phyloP scores from a whole-genome alignment of 2,888 invertebrate genomes.

The Gisinianus flammeolus region DNA sequence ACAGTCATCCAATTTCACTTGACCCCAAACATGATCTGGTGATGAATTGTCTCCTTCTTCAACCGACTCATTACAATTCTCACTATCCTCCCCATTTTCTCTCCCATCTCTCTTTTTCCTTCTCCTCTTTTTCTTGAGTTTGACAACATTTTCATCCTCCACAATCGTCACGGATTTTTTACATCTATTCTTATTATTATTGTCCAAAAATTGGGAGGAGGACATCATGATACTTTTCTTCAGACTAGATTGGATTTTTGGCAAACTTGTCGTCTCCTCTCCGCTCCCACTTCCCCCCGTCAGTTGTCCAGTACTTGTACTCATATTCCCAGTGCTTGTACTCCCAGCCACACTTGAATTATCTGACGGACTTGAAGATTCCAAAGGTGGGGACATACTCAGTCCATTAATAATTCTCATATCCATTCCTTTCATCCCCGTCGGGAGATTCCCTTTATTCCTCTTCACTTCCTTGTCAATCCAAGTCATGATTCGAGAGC shows the following conservation, averaged over 20 bases:
- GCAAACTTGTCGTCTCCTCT: conserved; percentile 7
- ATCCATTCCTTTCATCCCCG: conserved; percentile 40
- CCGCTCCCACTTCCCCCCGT: conserved; percentile 1
- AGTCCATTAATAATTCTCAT: conserved; percentile 30
- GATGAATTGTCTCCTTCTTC: not conserved
- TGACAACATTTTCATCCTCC: conserved; percentile 22
- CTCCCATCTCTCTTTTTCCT: conserved; percentile 5
- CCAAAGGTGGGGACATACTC: conserved; percentile 6
- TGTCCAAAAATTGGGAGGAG: not conserved
- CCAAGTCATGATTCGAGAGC: conserved; percentile 56
- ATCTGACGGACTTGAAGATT: conserved; percentile 9
- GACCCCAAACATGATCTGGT: conserved; percentile 38
- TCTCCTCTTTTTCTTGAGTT: conserved; percentile 18
- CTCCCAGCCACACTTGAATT: conserved; percentile 20
- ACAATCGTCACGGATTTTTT: conserved; percentile 37
- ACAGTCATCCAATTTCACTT: conserved; percentile 51
- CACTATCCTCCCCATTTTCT: not conserved
- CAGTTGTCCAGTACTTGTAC: not conserved
- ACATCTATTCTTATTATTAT: not conserved
- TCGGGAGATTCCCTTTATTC: conserved; percentile 32
- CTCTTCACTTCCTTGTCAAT: conserved; percentile 53
- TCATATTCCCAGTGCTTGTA: not conserved
- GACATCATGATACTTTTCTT: conserved; percentile 13
- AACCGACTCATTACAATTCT: not conserved
- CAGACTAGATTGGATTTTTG: conserved; percentile 6